Base-by-base conservation (phyloP, 2,797 vertebrate species). In the Eulemur mongoz region DNA sequence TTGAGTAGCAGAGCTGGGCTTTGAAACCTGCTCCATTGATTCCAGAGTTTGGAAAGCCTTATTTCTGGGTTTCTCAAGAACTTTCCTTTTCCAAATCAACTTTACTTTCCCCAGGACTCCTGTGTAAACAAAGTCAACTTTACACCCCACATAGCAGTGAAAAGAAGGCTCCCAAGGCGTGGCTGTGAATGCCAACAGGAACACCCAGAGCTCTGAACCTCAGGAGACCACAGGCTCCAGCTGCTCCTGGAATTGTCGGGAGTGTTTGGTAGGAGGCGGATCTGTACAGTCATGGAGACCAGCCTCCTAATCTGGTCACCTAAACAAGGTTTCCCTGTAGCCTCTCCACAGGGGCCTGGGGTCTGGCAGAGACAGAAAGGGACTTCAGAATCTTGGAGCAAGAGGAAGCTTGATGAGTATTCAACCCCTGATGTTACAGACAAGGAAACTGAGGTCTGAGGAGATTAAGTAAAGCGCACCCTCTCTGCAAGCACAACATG, bases 61-160 rank as follows among this genome's bases (percentile, higher is more conserved):
- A 20, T 63, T 75, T 89, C 48, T 89, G 35, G 27, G 52, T 63
- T 82, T 93, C 61, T 86, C 63, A 32, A 79, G 76, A 75, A 67
- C 25, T 79, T 87, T 79, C 57, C 61, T 92, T 92, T 86, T 89
- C 70, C 52, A 92, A 89, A 81, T 75, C 50, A 91, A 50, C 84
- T 75, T 85, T 72, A 79, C 70, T 67, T 96, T 63, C 35, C 69
- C 23, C 54, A 54, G 69, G 50, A n/a, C 27, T 23, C 57, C 76
- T 86, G 35, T 38, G 81, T 88, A 76, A 93, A 69, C 57, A 89
- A 82, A 78, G 48, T 15, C 7, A 10, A 32, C 3, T 2, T 48
- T 54, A 45, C 8, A 61, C 10, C 54, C 30, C 23, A 57, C 27
- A 76, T 0, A 10, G 30, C n/a, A 54, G 14, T 12, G 11, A 63